Conservation (phyloP, 1,140 invertebrate species). For the Tetramorium alpestre region DNA sequence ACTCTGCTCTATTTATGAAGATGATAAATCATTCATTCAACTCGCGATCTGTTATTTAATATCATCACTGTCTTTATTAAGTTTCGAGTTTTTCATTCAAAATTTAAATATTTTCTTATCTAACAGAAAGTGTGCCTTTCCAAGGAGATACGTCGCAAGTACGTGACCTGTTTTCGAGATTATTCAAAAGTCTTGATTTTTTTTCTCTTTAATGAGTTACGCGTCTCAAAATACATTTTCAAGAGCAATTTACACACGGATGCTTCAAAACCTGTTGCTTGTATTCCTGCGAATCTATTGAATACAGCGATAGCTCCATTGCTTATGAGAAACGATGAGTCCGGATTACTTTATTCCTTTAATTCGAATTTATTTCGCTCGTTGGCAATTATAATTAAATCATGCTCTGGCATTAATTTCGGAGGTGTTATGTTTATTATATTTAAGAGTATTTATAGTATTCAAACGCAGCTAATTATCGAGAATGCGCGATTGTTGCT, state of each 20-base stretch:
- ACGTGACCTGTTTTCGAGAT: not conserved
- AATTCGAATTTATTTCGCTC: conserved; percentile 26
- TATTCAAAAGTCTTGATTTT: not conserved
- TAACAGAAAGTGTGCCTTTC: not conserved
- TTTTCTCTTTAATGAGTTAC: not conserved
- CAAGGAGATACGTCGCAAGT: not conserved
- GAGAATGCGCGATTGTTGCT: conserved; percentile 22
- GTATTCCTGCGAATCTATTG: not conserved
- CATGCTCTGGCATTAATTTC: not conserved
- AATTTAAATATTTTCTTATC: not conserved
- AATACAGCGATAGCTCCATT: not conserved
- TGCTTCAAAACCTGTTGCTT: not conserved
- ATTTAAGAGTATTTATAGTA: conserved; percentile 19
- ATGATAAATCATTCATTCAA: not conserved
- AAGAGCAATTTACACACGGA: not conserved
- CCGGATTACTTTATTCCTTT: conserved; percentile 2
- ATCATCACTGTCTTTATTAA: not conserved
- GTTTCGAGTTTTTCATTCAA: not conserved
- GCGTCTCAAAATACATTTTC: not conserved
- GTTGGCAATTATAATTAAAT: not conserved
- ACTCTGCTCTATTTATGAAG: not conserved
- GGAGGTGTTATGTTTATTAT: not conserved
- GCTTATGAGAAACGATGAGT: not conserved
- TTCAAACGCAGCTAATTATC: conserved; percentile 35
- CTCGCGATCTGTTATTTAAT: not conserved